Base-by-base conservation (phyloP, 2,797 vertebrate genomes). In the Peromyscus nudipes region DNA sequence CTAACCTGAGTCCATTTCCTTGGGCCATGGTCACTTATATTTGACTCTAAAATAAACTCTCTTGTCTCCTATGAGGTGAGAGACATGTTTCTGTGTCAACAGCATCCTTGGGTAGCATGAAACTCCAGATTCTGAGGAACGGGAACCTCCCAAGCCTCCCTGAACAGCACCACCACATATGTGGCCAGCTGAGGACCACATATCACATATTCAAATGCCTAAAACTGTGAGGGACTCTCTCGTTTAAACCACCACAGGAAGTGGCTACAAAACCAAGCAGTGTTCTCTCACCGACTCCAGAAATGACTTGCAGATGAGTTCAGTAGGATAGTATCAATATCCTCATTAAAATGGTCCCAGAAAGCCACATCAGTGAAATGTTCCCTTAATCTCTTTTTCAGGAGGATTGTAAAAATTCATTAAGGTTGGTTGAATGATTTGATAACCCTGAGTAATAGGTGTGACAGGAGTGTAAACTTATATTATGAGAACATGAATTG, bases 391-490 rank as follows among this genome's bases (percentile, higher is more conserved):
- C 83, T 91, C 57, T 80, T 92, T 90, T 96, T 65, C 80, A 85
- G 67, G 64, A 95, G 69, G 83, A 46, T 79, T 25, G 0, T 87
- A 91, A 97, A 94, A 96, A 96, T 95, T 96, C 96, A 97, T 97
- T 96, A 97, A 92, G 13, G 52, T 90, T 85, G 93, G 46, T 71
- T 90, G 93, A 82, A 77, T 93, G 89, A 94, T 94, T 97, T 96
- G 94, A 96, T 96, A 97, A 91, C 95, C 87, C 80, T 2, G 1
- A 87, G 87, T 94, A 97, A 96, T 65, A 96, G 86, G 92, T 97
- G 91, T 94, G 96, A 97, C 73, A 73, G 49, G 71, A 93, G 46
- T 96, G 55, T 94, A 96, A 96, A 96, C 93, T 89, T 88, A 49
- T n/a, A 67, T 94, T 92, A 96, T 94, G 95, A 97, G 94, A 96